Conservation (phyloP, 2,113 vertebrate genomes). For the Rhinoderma darwinii region DNA sequence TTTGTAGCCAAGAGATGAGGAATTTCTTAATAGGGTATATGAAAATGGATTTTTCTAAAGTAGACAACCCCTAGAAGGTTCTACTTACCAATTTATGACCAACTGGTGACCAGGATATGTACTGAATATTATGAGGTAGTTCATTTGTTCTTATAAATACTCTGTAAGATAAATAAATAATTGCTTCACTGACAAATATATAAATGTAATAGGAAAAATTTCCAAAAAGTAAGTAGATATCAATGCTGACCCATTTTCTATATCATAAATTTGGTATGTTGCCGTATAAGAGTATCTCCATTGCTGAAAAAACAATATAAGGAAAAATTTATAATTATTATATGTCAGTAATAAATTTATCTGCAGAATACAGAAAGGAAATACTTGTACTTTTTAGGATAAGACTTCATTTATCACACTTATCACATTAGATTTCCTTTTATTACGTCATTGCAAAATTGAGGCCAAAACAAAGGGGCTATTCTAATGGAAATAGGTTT, state of each 20-base stretch:
- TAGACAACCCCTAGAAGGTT: neutral
- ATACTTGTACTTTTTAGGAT: neutral
- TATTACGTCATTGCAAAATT: too few species aligned
- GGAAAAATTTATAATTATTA: constrained; percentile 56
- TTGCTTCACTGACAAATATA: constrained; percentile 53
- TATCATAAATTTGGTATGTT: constrained; percentile 88
- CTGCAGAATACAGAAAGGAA: neutral
- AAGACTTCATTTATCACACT: too few species aligned
- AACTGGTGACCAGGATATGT: constrained; percentile 84
- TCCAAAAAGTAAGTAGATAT: constrained; percentile 50
- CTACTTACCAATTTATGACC: constrained; percentile 88
- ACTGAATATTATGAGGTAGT: constrained; percentile 84
- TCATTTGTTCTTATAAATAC: constrained; percentile 78
- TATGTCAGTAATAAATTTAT: neutral
- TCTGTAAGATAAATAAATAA: constrained; percentile 72
- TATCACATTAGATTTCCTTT: too few species aligned
- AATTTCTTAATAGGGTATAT: too few species aligned
- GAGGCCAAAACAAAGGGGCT: too few species aligned
- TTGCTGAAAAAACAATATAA: constrained; percentile 75
- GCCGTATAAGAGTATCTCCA: constrained; percentile 94
- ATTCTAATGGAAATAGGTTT: too few species aligned
- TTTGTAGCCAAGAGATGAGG: too few species aligned
- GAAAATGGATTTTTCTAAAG: too few species aligned
- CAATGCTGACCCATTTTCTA: constrained; percentile 79
- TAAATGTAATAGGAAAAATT: neutral